Percentiles rank a stretch among this genome's conserved stretches.
Evolutionary conservation across 2,797 vertebrate species (phyloP).

Genomic region (Danio tinwini): DNA sequence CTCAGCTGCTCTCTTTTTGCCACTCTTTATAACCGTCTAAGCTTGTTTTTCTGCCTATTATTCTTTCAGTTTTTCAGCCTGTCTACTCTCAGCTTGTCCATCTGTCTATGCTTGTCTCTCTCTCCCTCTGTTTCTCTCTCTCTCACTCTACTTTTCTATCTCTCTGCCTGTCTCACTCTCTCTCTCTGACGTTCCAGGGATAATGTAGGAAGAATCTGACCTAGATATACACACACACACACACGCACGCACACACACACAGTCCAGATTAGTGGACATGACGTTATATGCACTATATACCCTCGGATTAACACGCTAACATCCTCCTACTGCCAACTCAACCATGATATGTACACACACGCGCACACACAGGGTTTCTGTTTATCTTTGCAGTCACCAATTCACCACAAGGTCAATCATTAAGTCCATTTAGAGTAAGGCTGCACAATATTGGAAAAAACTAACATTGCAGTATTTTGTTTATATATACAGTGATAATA

Average conservation of each 20-base stretch:
- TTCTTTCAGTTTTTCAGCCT: not conserved
- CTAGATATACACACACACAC: slow-evolving; percentile 30
- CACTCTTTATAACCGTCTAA: not conserved
- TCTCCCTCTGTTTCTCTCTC: too few relatives aligned
- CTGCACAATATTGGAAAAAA: too few relatives aligned
- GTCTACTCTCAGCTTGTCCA: not conserved
- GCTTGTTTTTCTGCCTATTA: not conserved
- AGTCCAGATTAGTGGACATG: slow-evolving; percentile 26
- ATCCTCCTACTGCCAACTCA: slow-evolving; percentile 10
- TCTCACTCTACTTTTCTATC: not conserved
- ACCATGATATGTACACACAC: slow-evolving; percentile 8
- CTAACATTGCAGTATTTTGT: too few relatives aligned
- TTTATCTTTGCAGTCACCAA: not conserved
- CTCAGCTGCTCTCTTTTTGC: not conserved
- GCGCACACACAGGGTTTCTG: not conserved
- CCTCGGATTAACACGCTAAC: slow-evolving; percentile 41
- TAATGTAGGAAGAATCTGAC: slow-evolving; percentile 31
- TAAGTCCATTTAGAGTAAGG: slow-evolving; percentile 36
- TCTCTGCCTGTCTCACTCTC: not conserved
- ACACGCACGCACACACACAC: not conserved
- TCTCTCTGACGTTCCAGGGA: slow-evolving; percentile 21
- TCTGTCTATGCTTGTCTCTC: slow-evolving; percentile 5
- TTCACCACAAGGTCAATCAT: slow-evolving; percentile 24
- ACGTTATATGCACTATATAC: not conserved
- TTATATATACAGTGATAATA: too few relatives aligned